Conservation (phyloP, 2,113 vertebrate species). For the Paraplagusia blochii region DNA sequence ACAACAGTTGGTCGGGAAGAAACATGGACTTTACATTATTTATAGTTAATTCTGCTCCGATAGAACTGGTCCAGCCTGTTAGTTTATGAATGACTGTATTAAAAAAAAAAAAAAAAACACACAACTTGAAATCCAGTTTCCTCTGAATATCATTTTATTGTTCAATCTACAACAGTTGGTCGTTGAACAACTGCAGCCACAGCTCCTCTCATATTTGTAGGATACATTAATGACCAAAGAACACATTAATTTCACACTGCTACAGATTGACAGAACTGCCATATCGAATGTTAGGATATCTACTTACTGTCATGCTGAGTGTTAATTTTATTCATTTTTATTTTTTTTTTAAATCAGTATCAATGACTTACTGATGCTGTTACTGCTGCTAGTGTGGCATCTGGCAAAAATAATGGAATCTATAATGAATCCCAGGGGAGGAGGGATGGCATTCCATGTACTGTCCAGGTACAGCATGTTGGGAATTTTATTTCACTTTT, state of each 20-base stretch:
- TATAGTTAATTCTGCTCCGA: too few species aligned
- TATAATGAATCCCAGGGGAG: constrained; percentile 58
- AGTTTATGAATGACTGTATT: not conserved
- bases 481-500: constrained; percentile 56
- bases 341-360: constrained; percentile 49
- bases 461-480: constrained; percentile 56
- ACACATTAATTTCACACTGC: constrained; percentile 73
- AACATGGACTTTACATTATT: too few species aligned
- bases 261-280: constrained; percentile 77
- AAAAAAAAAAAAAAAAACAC: not conserved
- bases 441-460: constrained; percentile 71
- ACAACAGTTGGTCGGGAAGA: constrained; percentile 71
- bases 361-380: constrained; percentile 74
- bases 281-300: constrained; percentile 77
- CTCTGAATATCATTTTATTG: constrained; percentile 77
- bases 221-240: constrained; percentile 78
- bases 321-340: constrained; percentile 40
- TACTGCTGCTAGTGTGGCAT: constrained; percentile 73
- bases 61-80: too few species aligned
- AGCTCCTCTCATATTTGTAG: constrained; percentile 67
- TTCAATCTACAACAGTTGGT: constrained; percentile 75
- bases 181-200: constrained; percentile 63
- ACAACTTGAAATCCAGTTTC: constrained; percentile 37
- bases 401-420: constrained; percentile 72
- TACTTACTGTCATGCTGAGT: constrained; percentile 80